Percentiles rank a stretch among this genome's conserved stretches.
phyloP scores from a whole-genome alignment of 1,140 invertebrate species.

The Drosophila elegans region DNA sequence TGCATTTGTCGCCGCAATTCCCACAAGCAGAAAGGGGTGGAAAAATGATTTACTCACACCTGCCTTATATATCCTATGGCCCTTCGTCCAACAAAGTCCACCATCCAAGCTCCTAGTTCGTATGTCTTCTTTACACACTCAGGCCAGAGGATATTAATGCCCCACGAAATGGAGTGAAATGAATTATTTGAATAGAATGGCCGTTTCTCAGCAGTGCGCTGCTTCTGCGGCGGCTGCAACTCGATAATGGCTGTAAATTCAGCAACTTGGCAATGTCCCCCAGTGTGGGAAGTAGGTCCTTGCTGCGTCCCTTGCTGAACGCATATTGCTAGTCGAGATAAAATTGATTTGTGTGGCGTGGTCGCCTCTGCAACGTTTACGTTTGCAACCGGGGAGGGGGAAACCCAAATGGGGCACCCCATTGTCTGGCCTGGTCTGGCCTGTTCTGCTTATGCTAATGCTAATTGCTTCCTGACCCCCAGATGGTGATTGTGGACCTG shows the following conservation, averaged over 20 bases:
- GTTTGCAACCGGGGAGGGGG: background rate
- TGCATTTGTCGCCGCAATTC: constrained; percentile 82
- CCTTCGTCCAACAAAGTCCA: background rate
- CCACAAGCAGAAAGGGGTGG: constrained; percentile 57
- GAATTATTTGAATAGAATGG: constrained; percentile 84
- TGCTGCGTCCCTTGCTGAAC: constrained; percentile 36
- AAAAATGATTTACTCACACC: constrained; percentile 81
- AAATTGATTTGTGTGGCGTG: constrained; percentile 81
- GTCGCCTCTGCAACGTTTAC: background rate
- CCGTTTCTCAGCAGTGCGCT: constrained; percentile 57
- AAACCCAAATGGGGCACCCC: background rate
- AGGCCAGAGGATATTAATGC: constrained; percentile 79
- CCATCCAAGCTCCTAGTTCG: constrained; percentile 50
- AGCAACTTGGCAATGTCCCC: constrained; percentile 46
- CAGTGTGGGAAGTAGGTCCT: constrained; percentile 25
- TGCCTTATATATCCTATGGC: constrained; percentile 19
- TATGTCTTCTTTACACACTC: constrained; percentile 82
- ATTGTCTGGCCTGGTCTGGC: constrained; percentile 14
- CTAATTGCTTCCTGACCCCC: constrained; percentile 59
- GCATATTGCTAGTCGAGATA: constrained; percentile 81
- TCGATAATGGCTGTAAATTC: constrained; percentile 82
- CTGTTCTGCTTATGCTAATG: constrained; percentile 51
- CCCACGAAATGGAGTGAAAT: constrained; percentile 83
- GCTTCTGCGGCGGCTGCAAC: constrained; percentile 52
- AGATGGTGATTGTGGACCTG: constrained; percentile 90